These are phyloP conservation scores for Clinocottus analis DNA, from an alignment of 2,113 vertebrate species.

Conservation along the genomic window DNA sequence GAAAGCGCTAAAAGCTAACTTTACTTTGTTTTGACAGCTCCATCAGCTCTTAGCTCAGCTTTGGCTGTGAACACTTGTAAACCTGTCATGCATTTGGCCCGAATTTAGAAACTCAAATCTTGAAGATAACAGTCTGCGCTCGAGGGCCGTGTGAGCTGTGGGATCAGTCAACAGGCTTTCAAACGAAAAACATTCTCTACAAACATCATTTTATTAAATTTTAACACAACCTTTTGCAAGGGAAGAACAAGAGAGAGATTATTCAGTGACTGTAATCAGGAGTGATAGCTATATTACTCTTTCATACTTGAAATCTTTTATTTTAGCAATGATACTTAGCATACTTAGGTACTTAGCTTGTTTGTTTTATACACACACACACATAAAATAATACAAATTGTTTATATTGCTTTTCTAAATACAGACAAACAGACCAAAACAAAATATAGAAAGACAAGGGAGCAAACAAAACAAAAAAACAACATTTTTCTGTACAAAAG, in stretches of 20 bases:
- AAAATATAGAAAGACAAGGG: too few relatives aligned
- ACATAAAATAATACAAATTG: too few relatives aligned
- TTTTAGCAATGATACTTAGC: neutral
- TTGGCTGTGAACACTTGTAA: constrained; percentile 45
- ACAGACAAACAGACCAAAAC: too few relatives aligned
- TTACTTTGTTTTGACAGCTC: constrained; percentile 53
- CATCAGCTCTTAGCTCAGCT: constrained; percentile 30
- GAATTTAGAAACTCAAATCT: constrained; percentile 18
- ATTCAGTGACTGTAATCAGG: neutral
- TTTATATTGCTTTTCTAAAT: too few relatives aligned
- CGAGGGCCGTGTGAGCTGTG: neutral
- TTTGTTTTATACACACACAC: too few relatives aligned
- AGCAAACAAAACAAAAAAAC: too few relatives aligned
- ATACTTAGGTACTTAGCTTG: too few relatives aligned
- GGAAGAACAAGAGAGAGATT: neutral
- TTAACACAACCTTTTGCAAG: constrained; percentile 25
- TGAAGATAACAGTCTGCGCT: constrained; percentile 42
- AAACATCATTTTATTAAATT: neutral
- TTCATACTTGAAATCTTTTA: neutral
- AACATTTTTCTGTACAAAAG: too few relatives aligned
- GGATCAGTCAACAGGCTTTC: constrained; percentile 7
- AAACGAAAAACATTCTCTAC: constrained; percentile 14
- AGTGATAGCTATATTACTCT: neutral
- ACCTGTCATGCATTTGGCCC: constrained; percentile 34
- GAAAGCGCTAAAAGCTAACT: constrained; percentile 21